Conservation (phyloP, 2,797 vertebrate genomes). For the Catostomus latipinnis region DNA sequence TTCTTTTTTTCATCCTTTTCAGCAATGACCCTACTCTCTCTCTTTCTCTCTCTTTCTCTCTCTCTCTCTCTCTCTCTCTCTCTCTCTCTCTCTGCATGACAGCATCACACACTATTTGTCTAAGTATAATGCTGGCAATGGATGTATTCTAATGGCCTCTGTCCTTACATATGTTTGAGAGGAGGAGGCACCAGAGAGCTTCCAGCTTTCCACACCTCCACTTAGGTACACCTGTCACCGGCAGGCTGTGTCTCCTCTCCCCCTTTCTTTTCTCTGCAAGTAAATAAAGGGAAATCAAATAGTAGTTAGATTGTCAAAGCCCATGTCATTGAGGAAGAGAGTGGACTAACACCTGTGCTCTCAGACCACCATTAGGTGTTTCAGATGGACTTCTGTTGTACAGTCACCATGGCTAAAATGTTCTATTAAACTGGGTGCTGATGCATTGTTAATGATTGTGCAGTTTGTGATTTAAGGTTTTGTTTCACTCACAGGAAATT, state of each 20-base stretch:
- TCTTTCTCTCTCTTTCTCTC: slow-evolving; percentile 33
- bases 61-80: slow-evolving; percentile 9
- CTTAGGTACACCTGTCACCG: slow-evolving; percentile 70
- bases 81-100: slow-evolving; percentile 34
- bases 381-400: slow-evolving; percentile 14
- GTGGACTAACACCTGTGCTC: slow-evolving; percentile 43
- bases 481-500: no score
- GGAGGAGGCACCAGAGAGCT: slow-evolving; percentile 30
- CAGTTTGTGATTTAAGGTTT: no score
- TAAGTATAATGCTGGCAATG: slow-evolving; percentile 64
- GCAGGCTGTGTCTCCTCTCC: slow-evolving; percentile 5
- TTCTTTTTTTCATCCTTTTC: no score
- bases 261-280: slow-evolving; percentile 44
- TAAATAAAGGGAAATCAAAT: slow-evolving; percentile 55
- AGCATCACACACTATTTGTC: slow-evolving; percentile 61
- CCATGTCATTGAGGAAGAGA: slow-evolving; percentile 25
- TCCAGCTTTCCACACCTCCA: slow-evolving; percentile 44
- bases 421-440: background rate
- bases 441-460: background rate
- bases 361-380: slow-evolving; percentile 16
- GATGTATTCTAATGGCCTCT: slow-evolving; percentile 59
- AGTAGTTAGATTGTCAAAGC: slow-evolving; percentile 18
- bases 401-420: slow-evolving; percentile 31
- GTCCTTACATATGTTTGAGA: slow-evolving; percentile 39
- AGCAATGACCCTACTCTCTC: background rate